A percentile compares a stretch with the other conserved stretches of the same genome.
Conservation (phyloP, 1,140 invertebrate genomes). For the Nomia melanderi region DNA sequence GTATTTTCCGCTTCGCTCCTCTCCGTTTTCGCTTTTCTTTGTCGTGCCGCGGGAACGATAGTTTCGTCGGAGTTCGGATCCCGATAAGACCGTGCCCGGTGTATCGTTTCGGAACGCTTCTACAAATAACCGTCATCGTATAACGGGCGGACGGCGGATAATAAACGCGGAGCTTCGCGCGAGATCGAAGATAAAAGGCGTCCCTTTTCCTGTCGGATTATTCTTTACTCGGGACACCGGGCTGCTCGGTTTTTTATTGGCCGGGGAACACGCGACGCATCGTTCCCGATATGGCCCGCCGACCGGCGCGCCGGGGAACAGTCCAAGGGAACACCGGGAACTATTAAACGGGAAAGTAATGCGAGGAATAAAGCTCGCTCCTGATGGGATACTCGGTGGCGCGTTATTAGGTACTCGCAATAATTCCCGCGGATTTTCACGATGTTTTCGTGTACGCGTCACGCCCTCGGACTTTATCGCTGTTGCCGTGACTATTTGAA, state of each 20-base stretch:
- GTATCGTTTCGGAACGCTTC: background rate
- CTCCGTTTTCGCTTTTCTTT: no score
- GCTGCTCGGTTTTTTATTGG: conserved; percentile 7
- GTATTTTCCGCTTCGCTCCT: no score
- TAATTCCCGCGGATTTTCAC: background rate
- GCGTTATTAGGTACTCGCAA: background rate
- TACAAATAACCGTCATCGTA: background rate
- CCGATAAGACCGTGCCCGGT: background rate
- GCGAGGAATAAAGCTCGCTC: background rate
- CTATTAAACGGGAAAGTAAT: background rate
- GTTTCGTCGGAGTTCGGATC: background rate
- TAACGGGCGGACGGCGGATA: background rate
- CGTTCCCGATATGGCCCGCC: background rate
- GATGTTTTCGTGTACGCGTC: no score
- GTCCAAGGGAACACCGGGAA: no score
- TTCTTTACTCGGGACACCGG: conserved; percentile 2
- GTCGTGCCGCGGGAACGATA: background rate
- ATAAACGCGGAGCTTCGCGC: conserved; percentile 1
- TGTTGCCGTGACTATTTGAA: no score
- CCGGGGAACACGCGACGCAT: conserved; percentile 8
- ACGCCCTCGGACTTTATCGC: no score
- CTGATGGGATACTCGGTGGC: background rate
- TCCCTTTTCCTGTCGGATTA: background rate
- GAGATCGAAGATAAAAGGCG: conserved; percentile 1
- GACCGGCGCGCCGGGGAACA: background rate